Conservation (phyloP, 2,113 vertebrate species). For the Dolichotis patagonum region DNA sequence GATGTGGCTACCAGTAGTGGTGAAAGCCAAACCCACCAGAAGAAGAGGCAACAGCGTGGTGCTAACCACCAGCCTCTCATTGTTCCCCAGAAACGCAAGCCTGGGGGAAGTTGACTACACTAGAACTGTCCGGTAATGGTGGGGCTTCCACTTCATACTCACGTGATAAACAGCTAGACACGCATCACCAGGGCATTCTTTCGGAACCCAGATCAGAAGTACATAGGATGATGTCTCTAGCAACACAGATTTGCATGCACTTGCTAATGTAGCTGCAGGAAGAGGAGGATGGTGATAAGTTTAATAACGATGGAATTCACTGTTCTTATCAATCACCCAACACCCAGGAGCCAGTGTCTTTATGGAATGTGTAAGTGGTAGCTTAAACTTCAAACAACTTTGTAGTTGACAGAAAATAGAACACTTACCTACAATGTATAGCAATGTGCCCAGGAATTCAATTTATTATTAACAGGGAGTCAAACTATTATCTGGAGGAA, state of each 20-base stretch:
- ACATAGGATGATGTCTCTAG: not conserved
- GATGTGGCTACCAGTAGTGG: not conserved
- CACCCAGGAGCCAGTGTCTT: not conserved
- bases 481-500: not conserved
- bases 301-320: too few relatives aligned
- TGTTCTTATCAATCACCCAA: not conserved
- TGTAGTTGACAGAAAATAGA: not conserved
- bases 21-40: not conserved
- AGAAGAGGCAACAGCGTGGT: not conserved
- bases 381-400: not conserved
- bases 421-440: not conserved
- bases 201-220: not conserved
- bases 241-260: too few relatives aligned
- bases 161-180: not conserved
- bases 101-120: too few relatives aligned
- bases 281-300: not conserved
- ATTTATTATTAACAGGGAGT: not conserved
- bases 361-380: not conserved
- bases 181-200: not conserved
- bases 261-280: not conserved
- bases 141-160: not conserved
- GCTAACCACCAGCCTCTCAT: fast-evolving
- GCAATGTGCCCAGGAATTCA: not conserved
- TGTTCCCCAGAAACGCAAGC: not conserved
- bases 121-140: not conserved